Conservation (phyloP, 2,797 vertebrate species). For the Petrocephalus sullivani region DNA sequence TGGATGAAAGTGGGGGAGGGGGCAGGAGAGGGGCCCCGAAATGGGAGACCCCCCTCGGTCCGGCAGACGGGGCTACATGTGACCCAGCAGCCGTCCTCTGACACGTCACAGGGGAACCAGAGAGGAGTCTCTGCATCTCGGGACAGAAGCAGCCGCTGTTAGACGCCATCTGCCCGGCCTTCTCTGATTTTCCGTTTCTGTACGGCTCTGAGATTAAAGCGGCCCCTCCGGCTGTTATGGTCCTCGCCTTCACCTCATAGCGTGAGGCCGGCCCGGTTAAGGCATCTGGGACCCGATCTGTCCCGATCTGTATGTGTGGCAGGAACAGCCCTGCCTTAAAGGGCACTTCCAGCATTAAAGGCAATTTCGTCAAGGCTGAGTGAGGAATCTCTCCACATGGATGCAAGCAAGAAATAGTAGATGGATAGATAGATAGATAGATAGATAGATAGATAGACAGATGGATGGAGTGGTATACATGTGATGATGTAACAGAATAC, state of each 20-base stretch:
- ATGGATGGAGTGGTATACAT: neutral
- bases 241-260: conserved; percentile 55
- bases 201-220: neutral
- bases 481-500: neutral
- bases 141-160: neutral
- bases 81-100: neutral
- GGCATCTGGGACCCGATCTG: neutral
- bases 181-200: neutral
- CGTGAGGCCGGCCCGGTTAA: conserved; percentile 58
- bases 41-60: neutral
- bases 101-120: neutral
- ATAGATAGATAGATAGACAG: neutral
- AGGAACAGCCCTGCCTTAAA: neutral
- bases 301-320: neutral
- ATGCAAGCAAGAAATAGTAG: neutral
- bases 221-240: conserved; percentile 69
- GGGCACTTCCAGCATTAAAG: neutral
- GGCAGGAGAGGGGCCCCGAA: neutral
- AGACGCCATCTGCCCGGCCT: neutral
- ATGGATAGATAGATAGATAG: neutral
- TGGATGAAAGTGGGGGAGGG: neutral
- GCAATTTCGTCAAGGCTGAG: neutral
- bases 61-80: conserved; percentile 60
- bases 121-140: neutral
- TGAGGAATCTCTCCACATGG: neutral